Percentiles rank a stretch among this genome's conserved stretches.
Evolutionary conservation across 2,113 vertebrate genomes (phyloP).

Genomic region (Smithornis capensis): DNA sequence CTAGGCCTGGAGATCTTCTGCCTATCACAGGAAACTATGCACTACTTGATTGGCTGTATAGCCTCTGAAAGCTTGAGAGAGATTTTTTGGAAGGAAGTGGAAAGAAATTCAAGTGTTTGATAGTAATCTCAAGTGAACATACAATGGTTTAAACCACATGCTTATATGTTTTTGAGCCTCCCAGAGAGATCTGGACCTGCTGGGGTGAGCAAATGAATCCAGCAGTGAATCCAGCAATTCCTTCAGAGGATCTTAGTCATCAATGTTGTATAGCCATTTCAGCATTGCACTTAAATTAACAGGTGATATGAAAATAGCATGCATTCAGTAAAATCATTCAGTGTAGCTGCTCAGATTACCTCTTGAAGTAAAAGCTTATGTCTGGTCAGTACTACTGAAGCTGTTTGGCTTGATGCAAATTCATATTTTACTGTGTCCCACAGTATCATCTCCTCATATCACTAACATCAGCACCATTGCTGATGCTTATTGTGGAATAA

Average conservation of each 20-base stretch:
- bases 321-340: not conserved
- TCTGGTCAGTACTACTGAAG: not conserved
- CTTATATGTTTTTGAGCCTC: not conserved
- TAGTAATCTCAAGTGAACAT: not conserved
- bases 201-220: not conserved
- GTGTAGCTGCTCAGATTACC: not conserved
- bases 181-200: not conserved
- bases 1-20: not conserved
- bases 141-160: not conserved
- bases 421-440: not conserved
- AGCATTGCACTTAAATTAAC: not conserved
- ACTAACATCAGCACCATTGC: not conserved
- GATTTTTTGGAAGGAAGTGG: not conserved
- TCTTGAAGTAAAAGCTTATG: not conserved
- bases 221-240: not conserved
- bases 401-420: not conserved
- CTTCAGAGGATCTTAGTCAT: not conserved
- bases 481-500: not conserved
- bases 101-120: not conserved
- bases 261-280: not conserved
- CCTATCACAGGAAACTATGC: not conserved
- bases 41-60: not conserved
- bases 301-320: not conserved
- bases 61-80: not conserved
- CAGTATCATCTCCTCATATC: not conserved